These are phyloP conservation scores for Anguilla obscura DNA, from an alignment of 2,797 vertebrate genomes.

Conservation along the genomic window DNA sequence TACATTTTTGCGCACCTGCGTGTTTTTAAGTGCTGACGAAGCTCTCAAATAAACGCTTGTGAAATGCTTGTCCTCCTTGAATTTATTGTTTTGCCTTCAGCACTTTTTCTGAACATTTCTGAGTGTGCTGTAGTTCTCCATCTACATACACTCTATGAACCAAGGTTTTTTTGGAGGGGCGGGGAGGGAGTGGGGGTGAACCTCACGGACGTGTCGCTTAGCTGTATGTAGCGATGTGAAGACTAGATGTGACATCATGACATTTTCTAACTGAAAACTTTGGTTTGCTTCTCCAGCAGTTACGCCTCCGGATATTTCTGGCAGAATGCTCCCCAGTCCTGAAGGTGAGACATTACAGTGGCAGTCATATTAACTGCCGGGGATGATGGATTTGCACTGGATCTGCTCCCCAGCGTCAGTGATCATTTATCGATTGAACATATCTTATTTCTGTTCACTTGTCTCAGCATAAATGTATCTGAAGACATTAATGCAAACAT, in stretches of 20 bases:
- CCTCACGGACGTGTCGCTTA: background rate
- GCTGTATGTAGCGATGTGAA: background rate
- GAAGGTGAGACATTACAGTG: slow-evolving; percentile 45
- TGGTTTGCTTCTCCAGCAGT: slow-evolving; percentile 60
- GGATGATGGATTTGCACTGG: background rate
- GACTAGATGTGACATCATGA: background rate
- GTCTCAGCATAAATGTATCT: background rate
- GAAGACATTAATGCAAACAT: background rate
- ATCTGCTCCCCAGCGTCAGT: background rate
- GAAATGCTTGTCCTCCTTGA: no score
- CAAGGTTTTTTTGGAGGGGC: no score
- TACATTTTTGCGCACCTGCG: no score
- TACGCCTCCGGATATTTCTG: background rate
- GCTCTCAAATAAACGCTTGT: no score
- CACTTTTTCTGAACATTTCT: no score
- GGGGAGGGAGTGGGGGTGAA: background rate
- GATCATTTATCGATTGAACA: background rate
- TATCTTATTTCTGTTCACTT: background rate
- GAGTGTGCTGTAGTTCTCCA: no score
- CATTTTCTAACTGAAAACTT: background rate
- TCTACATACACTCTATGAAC: no score
- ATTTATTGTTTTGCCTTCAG: no score
- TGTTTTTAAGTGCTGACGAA: no score
- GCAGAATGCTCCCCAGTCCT: slow-evolving; percentile 19
- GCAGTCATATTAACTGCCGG: background rate